Percentiles rank a stretch among this genome's conserved stretches.
These are phyloP conservation scores for Vombatus ursinus DNA, from an alignment of 2,113 vertebrate species.

Conservation along the genomic window DNA sequence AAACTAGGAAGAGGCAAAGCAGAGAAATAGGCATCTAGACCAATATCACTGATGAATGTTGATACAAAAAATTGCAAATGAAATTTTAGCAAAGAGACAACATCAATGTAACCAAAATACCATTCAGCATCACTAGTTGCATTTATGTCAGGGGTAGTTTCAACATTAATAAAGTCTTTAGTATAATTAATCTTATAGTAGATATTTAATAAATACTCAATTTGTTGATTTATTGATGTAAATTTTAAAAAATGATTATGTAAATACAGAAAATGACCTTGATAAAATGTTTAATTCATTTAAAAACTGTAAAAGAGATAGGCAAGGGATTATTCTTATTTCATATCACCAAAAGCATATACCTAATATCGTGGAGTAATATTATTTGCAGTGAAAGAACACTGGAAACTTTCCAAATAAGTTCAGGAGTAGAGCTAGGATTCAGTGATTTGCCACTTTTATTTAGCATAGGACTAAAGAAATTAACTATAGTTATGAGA, in stretches of 20 bases:
- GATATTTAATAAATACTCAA: neutral
- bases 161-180: too few species aligned
- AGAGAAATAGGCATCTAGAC: too few species aligned
- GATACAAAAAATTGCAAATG: too few species aligned
- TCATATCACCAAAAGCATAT: neutral
- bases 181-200: too few species aligned
- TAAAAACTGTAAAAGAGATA: neutral
- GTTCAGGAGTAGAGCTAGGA: neutral
- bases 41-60: too few species aligned
- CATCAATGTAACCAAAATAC: too few species aligned
- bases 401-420: neutral
- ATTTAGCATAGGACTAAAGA: neutral
- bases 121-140: too few species aligned
- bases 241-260: neutral
- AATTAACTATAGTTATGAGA: neutral
- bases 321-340: neutral
- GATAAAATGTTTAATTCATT: neutral
- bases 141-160: too few species aligned
- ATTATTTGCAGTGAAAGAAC: neutral
- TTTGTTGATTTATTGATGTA: neutral
- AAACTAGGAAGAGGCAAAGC: too few species aligned
- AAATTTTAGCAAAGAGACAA: too few species aligned
- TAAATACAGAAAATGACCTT: neutral
- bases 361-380: neutral
- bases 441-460: neutral